Conservation (phyloP, 2,888 invertebrate species). For the Stenichneumon culpator region DNA sequence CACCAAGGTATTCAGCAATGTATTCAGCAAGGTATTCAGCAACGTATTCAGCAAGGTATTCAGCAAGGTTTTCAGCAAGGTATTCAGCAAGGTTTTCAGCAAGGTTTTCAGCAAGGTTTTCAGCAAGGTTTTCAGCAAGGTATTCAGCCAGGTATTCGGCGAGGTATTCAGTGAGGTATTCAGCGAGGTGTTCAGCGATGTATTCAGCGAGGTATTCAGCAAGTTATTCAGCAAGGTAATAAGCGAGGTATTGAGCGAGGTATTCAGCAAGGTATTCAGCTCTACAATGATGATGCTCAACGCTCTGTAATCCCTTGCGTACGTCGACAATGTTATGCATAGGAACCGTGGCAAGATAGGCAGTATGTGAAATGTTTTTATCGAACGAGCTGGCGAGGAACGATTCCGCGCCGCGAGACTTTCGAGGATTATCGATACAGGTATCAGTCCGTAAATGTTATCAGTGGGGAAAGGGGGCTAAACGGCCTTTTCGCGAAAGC, state of each 20-base stretch:
- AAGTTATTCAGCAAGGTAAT: too few relatives aligned
- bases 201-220: too few relatives aligned
- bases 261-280: not conserved
- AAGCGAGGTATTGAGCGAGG: too few relatives aligned
- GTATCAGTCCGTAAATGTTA: conserved; percentile 39
- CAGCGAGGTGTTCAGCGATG: too few relatives aligned
- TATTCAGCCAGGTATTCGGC: too few relatives aligned
- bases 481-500: conserved; percentile 38
- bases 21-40: not conserved
- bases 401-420: not conserved
- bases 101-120: too few relatives aligned
- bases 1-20: too few relatives aligned
- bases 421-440: conserved; percentile 29
- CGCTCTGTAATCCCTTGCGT: not conserved
- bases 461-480: not conserved
- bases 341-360: not conserved
- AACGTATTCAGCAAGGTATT: too few relatives aligned
- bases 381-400: conserved; percentile 9
- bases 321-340: not conserved
- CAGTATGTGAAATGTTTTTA: not conserved
- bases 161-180: too few relatives aligned
- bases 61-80: too few relatives aligned
- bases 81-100: too few relatives aligned
- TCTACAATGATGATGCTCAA: not conserved
- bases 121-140: too few relatives aligned